Base-by-base conservation (phyloP, 2,113 vertebrate species). In the Capreolus pygargus region DNA sequence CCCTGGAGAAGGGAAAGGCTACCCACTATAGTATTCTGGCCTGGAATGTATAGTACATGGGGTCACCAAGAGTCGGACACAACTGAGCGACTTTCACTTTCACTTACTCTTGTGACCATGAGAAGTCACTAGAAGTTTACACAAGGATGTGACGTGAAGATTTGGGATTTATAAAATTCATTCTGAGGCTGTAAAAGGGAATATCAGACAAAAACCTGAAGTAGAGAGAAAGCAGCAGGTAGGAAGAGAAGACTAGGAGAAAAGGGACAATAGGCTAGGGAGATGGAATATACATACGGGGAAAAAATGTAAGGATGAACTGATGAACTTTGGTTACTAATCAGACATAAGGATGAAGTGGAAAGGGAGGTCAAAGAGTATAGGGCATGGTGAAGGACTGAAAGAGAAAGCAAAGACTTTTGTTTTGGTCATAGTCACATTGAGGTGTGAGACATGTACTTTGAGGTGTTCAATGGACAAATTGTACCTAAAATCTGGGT, bases 1-100 rank as follows among this genome's bases (percentile, higher is more conserved):
- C 67, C 67, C 2, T 39, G n/a, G n/a, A 70, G 67, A 70, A 70
- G 19, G n/a, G 67, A 39, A 70, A 70, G 10, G 19, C 67, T 70
- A 70, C 19, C n/a, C 67, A 70, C 9, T 70, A n/a, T 23, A 70
- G 2, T 70, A 70, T 39, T 70, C 67, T 23, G n/a, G 67, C n/a
- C n/a, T 70, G 19, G 67, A 70, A 70, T 39, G n/a, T 70, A 70
- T 70, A 70, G 67, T 23, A 19, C 67, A 70, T 23, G 19, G n/a
- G 2, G 19, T 70, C 0, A 0, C 67, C 23, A 36, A 70, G 67
- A 70, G n/a, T 70, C 0, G 2, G 67, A 70, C 67, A 70, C 2
- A 0, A 70, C 4, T 39, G 19, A 70, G n/a, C 1, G 1, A 39
- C 67, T 70, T 70, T 23, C n/a, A 70, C 19, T 70, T 39, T 70